Evolutionary conservation across 2,888 invertebrate genomes (phyloP).

Genomic region (Nomada goodeniana): DNA sequence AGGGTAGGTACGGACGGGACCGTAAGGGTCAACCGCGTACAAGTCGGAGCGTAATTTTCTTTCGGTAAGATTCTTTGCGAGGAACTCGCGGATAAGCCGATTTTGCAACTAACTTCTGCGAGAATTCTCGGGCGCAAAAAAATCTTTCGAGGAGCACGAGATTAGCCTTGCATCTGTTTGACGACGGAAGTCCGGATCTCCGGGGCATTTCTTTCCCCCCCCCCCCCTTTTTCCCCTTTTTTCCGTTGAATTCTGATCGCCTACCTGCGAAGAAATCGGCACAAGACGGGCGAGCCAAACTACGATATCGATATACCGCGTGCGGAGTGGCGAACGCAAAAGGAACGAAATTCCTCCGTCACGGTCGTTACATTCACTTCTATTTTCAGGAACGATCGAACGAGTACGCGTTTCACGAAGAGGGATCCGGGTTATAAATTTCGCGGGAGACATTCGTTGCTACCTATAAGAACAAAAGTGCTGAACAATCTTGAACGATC

Average conservation of each 20-base stretch:
- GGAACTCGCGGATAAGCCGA: slow-evolving; percentile 60
- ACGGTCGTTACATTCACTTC: not conserved
- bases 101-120: slow-evolving; percentile 54
- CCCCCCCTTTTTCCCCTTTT: too few relatives aligned
- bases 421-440: slow-evolving; percentile 28
- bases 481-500: slow-evolving; percentile 19
- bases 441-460: slow-evolving; percentile 27
- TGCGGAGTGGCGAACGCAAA: too few relatives aligned
- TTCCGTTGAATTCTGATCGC: not conserved
- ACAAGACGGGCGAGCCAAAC: not conserved
- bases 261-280: not conserved
- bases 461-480: not conserved
- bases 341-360: not conserved
- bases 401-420: not conserved
- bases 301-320: not conserved
- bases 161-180: not conserved
- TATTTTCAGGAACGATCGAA: not conserved
- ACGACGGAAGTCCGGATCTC: not conserved
- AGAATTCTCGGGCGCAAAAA: slow-evolving; percentile 49
- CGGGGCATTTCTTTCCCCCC: too few relatives aligned
- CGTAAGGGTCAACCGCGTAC: slow-evolving; percentile 69
- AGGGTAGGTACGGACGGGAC: slow-evolving; percentile 42
- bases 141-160: not conserved
- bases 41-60: slow-evolving; percentile 54
- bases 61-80: slow-evolving; percentile 39